Conservation (phyloP, 1,140 invertebrate species). For the Sycophila sp. region DNA sequence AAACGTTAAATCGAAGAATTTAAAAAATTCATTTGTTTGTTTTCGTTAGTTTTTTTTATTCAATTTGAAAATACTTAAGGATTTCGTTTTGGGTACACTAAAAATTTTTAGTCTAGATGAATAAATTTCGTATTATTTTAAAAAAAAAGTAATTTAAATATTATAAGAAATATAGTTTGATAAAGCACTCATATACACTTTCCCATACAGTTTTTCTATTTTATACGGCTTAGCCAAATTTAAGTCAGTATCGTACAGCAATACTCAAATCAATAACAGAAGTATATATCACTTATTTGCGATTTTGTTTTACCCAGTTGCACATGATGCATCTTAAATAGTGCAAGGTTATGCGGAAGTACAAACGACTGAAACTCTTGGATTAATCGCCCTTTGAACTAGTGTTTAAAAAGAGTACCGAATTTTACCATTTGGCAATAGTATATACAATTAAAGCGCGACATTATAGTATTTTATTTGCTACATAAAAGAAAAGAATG, state of each 20-base stretch:
- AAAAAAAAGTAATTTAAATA: conserved; percentile 12
- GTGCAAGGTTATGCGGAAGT: conserved; percentile 22
- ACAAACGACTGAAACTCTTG: conserved; percentile 23
- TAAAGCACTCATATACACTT: conserved; percentile 25
- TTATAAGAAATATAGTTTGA: conserved; percentile 28
- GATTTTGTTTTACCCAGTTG: conserved; percentile 4
- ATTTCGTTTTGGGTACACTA: neutral
- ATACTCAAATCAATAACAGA: conserved; percentile 15
- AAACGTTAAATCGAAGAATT: conserved; percentile 10
- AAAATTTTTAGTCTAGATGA: conserved; percentile 8
- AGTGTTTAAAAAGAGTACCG: conserved; percentile 16
- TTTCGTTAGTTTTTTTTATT: too few relatives aligned
- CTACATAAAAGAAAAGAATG: conserved; percentile 13
- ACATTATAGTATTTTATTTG: conserved; percentile 12
- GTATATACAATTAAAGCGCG: conserved; percentile 38
- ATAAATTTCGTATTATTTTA: conserved; percentile 17
- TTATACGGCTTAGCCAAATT: conserved; percentile 10
- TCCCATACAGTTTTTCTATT: conserved; percentile 31
- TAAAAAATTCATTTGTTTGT: too few relatives aligned
- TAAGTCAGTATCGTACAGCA: conserved; percentile 9
- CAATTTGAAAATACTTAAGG: too few relatives aligned
- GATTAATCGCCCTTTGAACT: neutral
- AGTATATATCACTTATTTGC: conserved; percentile 9
- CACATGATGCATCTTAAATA: conserved; percentile 13
- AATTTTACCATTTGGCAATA: conserved; percentile 4